phyloP scores from a whole-genome alignment of 2,113 vertebrate species.

The Sebastes fasciatus region DNA sequence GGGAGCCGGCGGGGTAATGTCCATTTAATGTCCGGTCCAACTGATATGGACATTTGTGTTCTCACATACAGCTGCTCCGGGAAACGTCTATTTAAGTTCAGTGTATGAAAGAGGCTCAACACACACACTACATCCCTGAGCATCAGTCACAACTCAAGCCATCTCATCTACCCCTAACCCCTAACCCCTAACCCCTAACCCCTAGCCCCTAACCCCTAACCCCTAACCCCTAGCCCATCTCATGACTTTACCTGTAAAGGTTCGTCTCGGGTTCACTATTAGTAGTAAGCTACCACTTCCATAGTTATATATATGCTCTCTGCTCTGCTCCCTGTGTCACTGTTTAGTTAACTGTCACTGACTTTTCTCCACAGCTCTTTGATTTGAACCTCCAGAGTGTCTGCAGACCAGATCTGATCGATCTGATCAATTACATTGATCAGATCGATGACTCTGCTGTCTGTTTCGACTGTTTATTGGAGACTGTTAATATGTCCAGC shows the following conservation, averaged over 20 bases:
- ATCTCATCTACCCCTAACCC: too few species aligned
- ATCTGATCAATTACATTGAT: not conserved
- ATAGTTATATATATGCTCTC: too few species aligned
- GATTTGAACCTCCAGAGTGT: not conserved
- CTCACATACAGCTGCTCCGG: not conserved
- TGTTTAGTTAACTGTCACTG: not conserved
- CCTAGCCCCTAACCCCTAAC: too few species aligned
- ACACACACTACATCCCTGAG: too few species aligned
- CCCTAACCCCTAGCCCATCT: too few species aligned
- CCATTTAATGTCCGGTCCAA: not conserved
- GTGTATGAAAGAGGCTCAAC: not conserved
- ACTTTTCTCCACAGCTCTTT: not conserved
- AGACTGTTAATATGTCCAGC: not conserved
- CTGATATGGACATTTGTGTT: not conserved
- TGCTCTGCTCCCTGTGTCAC: not conserved
- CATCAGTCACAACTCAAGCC: too few species aligned
- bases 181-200: too few species aligned
- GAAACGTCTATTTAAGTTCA: not conserved
- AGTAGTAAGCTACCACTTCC: too few species aligned
- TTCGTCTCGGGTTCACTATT: too few species aligned
- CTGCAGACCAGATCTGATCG: not conserved
- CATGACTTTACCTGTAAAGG: too few species aligned
- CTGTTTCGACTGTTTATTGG: not conserved
- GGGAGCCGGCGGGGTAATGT: not conserved
- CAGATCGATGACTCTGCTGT: not conserved